phyloP scores from a whole-genome alignment of 2,888 invertebrate species.

The Melitaea athalia region DNA sequence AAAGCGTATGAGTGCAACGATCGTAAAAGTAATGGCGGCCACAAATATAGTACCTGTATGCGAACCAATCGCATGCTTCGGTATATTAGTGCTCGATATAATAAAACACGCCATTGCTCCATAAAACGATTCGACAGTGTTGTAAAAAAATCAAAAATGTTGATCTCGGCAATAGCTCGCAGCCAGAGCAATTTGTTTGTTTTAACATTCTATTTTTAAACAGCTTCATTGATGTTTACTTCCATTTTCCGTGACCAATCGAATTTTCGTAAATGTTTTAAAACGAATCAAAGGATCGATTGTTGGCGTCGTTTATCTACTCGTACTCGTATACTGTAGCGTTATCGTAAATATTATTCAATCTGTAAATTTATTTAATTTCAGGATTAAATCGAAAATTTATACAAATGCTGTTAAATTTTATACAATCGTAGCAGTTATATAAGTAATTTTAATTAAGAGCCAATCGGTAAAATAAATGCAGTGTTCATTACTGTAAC shows the following conservation, averaged over 20 bases:
- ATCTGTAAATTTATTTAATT: constrained; percentile 2
- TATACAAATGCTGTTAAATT: constrained; percentile 28
- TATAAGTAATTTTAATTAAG: constrained; percentile 35
- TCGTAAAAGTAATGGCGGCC: constrained; percentile 38
- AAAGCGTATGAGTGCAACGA: constrained; percentile 36
- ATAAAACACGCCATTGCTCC: constrained; percentile 44
- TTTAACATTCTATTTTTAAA: constrained; percentile 43
- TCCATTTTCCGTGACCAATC: constrained; percentile 31
- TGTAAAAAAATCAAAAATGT: constrained; percentile 45
- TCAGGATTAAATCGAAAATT: constrained; percentile 6
- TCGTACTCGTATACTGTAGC: neutral
- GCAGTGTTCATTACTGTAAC: constrained; percentile 27
- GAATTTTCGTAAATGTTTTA: constrained; percentile 27
- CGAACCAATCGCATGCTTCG: constrained; percentile 36
- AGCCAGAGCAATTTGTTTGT: constrained; percentile 43
- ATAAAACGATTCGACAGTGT: constrained; percentile 43
- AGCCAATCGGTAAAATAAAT: constrained; percentile 31
- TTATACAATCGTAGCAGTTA: constrained; percentile 22
- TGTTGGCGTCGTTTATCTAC: neutral
- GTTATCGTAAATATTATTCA: neutral
- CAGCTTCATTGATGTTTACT: constrained; percentile 40
- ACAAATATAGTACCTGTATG: constrained; percentile 39
- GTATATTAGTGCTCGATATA: constrained; percentile 43
- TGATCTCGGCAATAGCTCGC: constrained; percentile 44
- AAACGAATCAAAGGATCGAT: constrained; percentile 6